Evolutionary conservation across 1,140 invertebrate species (phyloP), one percentile per base, ranked within the genome.

Genomic region (Drosophila saltans): DNA sequence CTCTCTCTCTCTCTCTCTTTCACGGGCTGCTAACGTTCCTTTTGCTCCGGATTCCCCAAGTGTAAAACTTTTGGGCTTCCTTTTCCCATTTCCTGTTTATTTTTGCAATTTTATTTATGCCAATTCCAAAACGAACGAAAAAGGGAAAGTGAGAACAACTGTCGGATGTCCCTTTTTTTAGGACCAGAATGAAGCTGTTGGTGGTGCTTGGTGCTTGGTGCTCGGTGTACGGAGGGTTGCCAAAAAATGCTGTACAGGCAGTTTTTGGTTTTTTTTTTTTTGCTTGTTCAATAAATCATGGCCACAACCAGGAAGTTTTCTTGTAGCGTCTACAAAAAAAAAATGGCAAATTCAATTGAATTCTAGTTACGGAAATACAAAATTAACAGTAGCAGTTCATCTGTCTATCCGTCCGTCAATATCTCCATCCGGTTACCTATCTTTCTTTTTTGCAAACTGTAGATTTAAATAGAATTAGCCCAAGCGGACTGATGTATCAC

Each of bases 101-200:
- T 57, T 66, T 16, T 55, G 43, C n/a, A 26, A 43, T 16, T 66
- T 60, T 71, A 66, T 65, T 72, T 74, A 73, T 66, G 43, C 61
- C 30, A 36, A 72, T 36, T 66, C 43, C 58, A 24, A 62, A 1
- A 43, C 24, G 8, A 11, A n/a, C 16, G 16, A 16, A 28, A n/a
- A 41, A 28, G 24, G 26, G 28, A 28, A 41, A 41, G 45, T 52
- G 2, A 26, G 21, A 52, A 52, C 45, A 52, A 52, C 8, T 52
- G 21, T 52, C 16, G 21, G 8, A 52, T 52, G 9, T 52, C 7
- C 45, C 45, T 8, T 52, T 52, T 26, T 52, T 28, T 39, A 7
- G 33, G 33, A 5, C 6, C 11, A 10, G 16, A 2, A 61, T 24
- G 16, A 8, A 5, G 36, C 5, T 0, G 16, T 16, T 16, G 16